Evolutionary conservation across 1,140 invertebrate genomes (phyloP), one percentile per base, ranked within the genome.

Genomic region (Panagrolaimus sp.): DNA sequence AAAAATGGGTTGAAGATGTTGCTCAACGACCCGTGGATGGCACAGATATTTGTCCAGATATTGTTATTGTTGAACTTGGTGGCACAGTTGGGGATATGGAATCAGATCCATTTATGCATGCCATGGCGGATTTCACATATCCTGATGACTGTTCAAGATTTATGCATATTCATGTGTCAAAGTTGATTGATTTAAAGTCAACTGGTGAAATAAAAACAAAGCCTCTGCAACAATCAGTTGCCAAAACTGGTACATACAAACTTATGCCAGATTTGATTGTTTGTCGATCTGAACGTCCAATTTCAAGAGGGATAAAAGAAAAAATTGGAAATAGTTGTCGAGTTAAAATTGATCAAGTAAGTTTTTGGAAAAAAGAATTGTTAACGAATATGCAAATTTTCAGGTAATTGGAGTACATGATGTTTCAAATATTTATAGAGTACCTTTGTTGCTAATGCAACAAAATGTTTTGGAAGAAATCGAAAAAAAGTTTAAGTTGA

Each of bases 131-230:
- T 51, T 72, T 72, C 20, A 62, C 31, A n/a, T 31, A 25, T 27
- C 46, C 46, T 4, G 67, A 62, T 23, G 63, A 81, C 87, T 65
- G 92, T 95, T 80, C 75, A 61, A 95, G 96, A 81, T 94, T 98
- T 81, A 94, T 92, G 84, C 89, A 89, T 80, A 92, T 95, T 42
- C 95, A 98, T 86, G 95, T 99, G 1, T 96, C 93, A 11, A 85
- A 96, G 31, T 89, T 98, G 62, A 92, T 94, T 65, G 89, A 92
- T 87, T 93, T 90, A 45, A 89, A 88, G 82, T 87, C 91, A 14
- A 92, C 92, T 1, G 93, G 93, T 11, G 95, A 98, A 84, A 89
- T 93, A 13, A 99, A 99, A 86, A 98, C 95, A 3, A 98, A 98
- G 84, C 96, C 96, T 23, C 98, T 95, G 14, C 96, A 98, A 85